Evolutionary conservation across 2,888 invertebrate genomes (phyloP).

Genomic region (Archaeoteleia sp.): DNA sequence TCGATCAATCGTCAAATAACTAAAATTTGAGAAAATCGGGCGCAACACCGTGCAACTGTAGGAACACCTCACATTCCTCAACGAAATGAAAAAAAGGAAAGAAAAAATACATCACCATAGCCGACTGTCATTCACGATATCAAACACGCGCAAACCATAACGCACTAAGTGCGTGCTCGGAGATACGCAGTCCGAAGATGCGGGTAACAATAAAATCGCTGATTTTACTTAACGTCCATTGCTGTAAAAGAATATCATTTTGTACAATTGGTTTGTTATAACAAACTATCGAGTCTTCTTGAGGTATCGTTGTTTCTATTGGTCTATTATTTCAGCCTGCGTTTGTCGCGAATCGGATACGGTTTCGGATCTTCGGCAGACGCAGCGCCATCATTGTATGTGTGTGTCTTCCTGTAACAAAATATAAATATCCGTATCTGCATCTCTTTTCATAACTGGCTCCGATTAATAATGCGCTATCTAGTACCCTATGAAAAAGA

Average conservation of each 20-base stretch:
- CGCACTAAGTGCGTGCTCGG: slow-evolving; percentile 61
- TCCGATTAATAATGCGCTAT: slow-evolving; percentile 67
- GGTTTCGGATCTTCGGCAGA: slow-evolving; percentile 57
- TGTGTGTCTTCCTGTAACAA: slow-evolving; percentile 72
- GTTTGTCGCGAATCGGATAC: slow-evolving; percentile 59
- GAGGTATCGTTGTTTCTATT: slow-evolving; percentile 75
- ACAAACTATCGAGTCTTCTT: slow-evolving; percentile 75
- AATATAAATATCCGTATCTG: slow-evolving; percentile 74
- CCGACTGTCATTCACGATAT: slow-evolving; percentile 41
- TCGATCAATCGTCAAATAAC: slow-evolving; percentile 17
- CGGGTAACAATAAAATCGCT: slow-evolving; percentile 48
- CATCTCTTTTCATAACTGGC: slow-evolving; percentile 67
- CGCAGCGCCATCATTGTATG: slow-evolving; percentile 67
- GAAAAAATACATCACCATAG: slow-evolving; percentile 27
- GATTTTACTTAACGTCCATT: slow-evolving; percentile 54
- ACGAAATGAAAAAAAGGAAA: slow-evolving; percentile 11
- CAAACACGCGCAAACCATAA: slow-evolving; percentile 36
- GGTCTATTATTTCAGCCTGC: slow-evolving; percentile 71
- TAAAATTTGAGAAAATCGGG: slow-evolving; percentile 17
- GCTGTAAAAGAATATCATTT: slow-evolving; percentile 75
- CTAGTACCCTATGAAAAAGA: slow-evolving; percentile 58
- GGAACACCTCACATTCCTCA: slow-evolving; percentile 43
- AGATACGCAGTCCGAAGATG: slow-evolving; percentile 60
- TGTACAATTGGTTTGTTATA: slow-evolving; percentile 73
- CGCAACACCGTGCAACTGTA: slow-evolving; percentile 43